Conservation (phyloP, 2,797 vertebrate genomes). For the Enteromius anoplus region DNA sequence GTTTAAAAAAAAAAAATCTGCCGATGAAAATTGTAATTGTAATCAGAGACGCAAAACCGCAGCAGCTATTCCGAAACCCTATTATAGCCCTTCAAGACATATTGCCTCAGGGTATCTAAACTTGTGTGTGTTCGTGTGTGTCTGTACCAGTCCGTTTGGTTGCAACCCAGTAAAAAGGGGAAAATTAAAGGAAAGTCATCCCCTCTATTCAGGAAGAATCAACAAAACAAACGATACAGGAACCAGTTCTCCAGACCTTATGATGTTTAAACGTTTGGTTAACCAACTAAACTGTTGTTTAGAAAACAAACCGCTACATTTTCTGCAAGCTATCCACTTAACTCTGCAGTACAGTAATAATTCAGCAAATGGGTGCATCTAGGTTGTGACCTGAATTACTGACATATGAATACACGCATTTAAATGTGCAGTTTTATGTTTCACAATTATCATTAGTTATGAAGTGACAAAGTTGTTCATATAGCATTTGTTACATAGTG, state of each 20-base stretch:
- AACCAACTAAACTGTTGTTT: slow-evolving; percentile 35
- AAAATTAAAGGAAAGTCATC: slow-evolving; percentile 28
- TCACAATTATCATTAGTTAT: neutral
- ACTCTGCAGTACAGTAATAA: neutral
- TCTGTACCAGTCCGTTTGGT: slow-evolving; percentile 16
- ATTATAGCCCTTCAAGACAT: slow-evolving; percentile 22
- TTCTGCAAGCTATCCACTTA: slow-evolving; percentile 1
- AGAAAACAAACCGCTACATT: neutral
- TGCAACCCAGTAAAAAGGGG: slow-evolving; percentile 5
- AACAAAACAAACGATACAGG: slow-evolving; percentile 38
- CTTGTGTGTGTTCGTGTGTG: slow-evolving; percentile 31
- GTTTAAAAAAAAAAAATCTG: slow-evolving; percentile 44
- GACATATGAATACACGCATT: neutral
- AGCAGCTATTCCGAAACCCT: slow-evolving; percentile 44
- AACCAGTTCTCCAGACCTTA: slow-evolving; percentile 6
- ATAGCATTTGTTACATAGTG: neutral
- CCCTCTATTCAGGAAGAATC: neutral
- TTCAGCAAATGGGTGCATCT: slow-evolving; percentile 21
- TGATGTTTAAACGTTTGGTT: slow-evolving; percentile 9
- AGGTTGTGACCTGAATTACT: neutral
- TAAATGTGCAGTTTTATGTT: neutral
- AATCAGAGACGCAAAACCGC: slow-evolving; percentile 38
- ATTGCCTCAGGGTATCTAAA: slow-evolving; percentile 43
- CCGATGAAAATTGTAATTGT: slow-evolving; percentile 38
- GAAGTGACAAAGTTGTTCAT: neutral